Percentiles rank a stretch among this genome's conserved stretches.
Conservation (phyloP, 2,797 vertebrate genomes). For the Epinephelus coioides region DNA sequence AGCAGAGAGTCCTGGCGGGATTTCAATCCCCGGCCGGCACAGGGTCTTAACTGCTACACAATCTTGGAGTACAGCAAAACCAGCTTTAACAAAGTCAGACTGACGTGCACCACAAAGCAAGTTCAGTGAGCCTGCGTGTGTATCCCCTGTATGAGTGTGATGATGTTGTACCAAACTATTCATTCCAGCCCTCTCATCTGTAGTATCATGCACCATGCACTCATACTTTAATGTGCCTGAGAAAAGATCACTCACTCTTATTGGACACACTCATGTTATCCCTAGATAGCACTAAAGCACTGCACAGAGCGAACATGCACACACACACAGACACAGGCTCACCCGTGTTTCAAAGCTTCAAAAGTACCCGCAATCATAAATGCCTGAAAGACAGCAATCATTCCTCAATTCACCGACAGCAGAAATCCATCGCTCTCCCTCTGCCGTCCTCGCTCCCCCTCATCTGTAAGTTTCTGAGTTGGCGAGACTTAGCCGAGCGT, state of each 20-base stretch:
- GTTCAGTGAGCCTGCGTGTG: conserved; percentile 23
- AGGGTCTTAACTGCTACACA: conserved; percentile 68
- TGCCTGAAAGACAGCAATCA: conserved; percentile 71
- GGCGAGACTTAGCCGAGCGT: conserved; percentile 45
- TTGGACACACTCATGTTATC: conserved; percentile 58
- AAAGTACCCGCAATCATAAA: conserved; percentile 65
- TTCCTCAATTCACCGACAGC: conserved; percentile 64
- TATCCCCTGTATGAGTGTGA: conserved; percentile 19
- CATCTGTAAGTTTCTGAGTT: conserved; percentile 50
- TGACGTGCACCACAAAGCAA: conserved; percentile 43
- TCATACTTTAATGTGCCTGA: conserved; percentile 46
- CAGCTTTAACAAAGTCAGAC: conserved; percentile 66
- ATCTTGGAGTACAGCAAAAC: conserved; percentile 65
- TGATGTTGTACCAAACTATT: conserved; percentile 31
- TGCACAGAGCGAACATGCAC: conserved; percentile 40
- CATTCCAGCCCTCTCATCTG: conserved; percentile 40
- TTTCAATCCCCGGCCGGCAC: conserved; percentile 63
- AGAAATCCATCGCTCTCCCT: conserved; percentile 35
- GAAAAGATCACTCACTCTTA: conserved; percentile 65
- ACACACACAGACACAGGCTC: conserved; percentile 33
- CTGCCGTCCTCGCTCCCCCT: conserved; percentile 6
- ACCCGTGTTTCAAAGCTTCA: conserved; percentile 41
- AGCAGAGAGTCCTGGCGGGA: conserved; percentile 58
- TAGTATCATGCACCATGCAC: conserved; percentile 57
- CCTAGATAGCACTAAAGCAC: conserved; percentile 41